Percentiles rank a stretch among this genome's conserved stretches.
phyloP scores from a whole-genome alignment of 2,888 invertebrate genomes.

The Pimpla rufipes region DNA sequence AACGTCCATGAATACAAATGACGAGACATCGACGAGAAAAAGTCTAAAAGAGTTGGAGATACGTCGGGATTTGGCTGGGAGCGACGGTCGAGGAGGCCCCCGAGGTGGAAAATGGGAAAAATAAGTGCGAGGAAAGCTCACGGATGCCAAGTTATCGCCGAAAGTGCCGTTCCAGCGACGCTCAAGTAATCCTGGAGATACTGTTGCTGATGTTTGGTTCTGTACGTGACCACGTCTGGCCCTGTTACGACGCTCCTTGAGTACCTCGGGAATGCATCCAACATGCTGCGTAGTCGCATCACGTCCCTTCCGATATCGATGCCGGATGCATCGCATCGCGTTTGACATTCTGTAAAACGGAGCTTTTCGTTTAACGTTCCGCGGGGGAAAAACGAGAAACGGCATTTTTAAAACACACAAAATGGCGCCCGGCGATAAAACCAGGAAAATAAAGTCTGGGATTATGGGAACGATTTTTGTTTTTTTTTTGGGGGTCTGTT shows the following conservation, averaged over 20 bases:
- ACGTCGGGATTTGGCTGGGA: neutral
- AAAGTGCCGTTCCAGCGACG: constrained; percentile 87
- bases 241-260: constrained; percentile 82
- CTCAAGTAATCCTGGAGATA: constrained; percentile 83
- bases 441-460: too few species aligned
- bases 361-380: neutral
- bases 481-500: too few species aligned
- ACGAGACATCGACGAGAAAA: neutral
- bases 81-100: neutral
- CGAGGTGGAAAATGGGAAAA: constrained; percentile 34
- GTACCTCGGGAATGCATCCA: constrained; percentile 88
- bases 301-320: constrained; percentile 83
- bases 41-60: neutral
- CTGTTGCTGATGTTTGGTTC: constrained; percentile 78
- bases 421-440: too few species aligned
- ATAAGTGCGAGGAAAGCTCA: constrained; percentile 85
- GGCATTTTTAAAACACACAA: too few species aligned
- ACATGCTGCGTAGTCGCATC: constrained; percentile 87
- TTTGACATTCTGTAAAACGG: constrained; percentile 79
- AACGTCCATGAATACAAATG: neutral
- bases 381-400: neutral
- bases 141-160: constrained; percentile 92
- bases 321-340: constrained; percentile 79
- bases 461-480: too few species aligned
- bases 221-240: constrained; percentile 84